phyloP scores from a whole-genome alignment of 1,140 invertebrate species.

The Zaprionus capensis region DNA sequence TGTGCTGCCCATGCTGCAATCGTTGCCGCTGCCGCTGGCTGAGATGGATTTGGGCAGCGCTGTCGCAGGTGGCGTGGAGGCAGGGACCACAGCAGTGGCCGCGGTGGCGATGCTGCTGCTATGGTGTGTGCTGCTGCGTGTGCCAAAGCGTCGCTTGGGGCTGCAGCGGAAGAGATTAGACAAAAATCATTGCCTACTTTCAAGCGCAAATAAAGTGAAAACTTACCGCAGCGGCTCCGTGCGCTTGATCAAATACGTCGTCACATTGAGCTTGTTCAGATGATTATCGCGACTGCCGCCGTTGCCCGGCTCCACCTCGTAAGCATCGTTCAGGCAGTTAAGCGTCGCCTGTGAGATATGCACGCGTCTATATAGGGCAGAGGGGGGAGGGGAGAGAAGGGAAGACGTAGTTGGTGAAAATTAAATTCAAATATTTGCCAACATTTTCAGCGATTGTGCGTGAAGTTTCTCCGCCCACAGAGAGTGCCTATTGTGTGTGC shows the following conservation, averaged over 20 bases:
- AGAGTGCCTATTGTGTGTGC: constrained; percentile 24
- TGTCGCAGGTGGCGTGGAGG: constrained; percentile 16
- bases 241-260: constrained; percentile 96
- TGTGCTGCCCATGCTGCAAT: constrained; percentile 42
- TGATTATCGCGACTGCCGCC: constrained; percentile 94
- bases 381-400: neutral
- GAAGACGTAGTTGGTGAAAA: constrained; percentile 67
- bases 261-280: constrained; percentile 93
- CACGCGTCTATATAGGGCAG: constrained; percentile 88
- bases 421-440: constrained; percentile 82
- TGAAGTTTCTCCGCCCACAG: constrained; percentile 46
- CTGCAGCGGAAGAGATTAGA: constrained; percentile 32
- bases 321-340: constrained; percentile 93
- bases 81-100: constrained; percentile 26
- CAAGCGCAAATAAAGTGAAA: neutral
- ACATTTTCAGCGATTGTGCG: constrained; percentile 71
- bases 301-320: constrained; percentile 96
- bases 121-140: constrained; percentile 72
- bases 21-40: constrained; percentile 65
- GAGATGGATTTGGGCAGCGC: constrained; percentile 72
- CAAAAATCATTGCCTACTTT: constrained; percentile 13
- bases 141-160: constrained; percentile 80
- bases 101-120: constrained; percentile 53
- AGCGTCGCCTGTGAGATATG: constrained; percentile 95
- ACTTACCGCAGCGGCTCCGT: constrained; percentile 89